Conservation (phyloP, 2,113 vertebrate species). For the Microcebus tavaratra region DNA sequence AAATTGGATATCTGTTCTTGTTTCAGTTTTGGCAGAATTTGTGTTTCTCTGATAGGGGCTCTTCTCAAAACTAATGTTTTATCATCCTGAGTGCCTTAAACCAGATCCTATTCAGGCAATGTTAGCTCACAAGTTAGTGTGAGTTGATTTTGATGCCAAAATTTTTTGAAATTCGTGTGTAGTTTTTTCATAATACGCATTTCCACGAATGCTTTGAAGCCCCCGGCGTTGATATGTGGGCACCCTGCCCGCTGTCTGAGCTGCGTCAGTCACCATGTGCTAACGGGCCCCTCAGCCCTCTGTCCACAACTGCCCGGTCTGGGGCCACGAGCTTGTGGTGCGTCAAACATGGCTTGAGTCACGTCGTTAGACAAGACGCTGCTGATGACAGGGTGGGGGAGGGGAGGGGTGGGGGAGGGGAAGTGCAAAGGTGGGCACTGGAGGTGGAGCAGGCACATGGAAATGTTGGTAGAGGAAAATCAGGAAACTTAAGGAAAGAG, state of each 20-base stretch:
- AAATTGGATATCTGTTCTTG: no score
- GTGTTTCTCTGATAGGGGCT: no score
- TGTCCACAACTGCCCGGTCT: constrained; percentile 73
- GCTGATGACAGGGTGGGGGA: constrained; percentile 29
- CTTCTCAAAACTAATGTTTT: no score
- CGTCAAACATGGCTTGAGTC: constrained; percentile 73
- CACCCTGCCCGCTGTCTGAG: constrained; percentile 64
- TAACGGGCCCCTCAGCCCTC: constrained; percentile 73
- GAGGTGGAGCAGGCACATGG: not conserved
- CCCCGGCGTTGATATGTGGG: not conserved
- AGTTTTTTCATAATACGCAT: no score
- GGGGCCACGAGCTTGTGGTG: constrained; percentile 69
- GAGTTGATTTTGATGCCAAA: no score
- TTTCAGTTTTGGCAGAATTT: no score
- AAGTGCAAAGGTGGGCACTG: constrained; percentile 60
- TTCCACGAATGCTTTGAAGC: no score
- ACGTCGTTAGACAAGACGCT: constrained; percentile 75
- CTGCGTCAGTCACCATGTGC: constrained; percentile 59
- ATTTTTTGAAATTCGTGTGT: no score
- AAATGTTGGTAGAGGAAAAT: not conserved
- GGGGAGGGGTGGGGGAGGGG: no score
- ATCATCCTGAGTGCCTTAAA: no score
- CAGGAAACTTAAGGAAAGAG: constrained; percentile 34
- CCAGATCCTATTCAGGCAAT: no score
- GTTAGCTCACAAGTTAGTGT: no score